A percentile compares a stretch with the other conserved stretches of the same genome.
These are phyloP conservation scores for Drosophila melanica DNA, from an alignment of 1,140 invertebrate species.

Conservation along the genomic window DNA sequence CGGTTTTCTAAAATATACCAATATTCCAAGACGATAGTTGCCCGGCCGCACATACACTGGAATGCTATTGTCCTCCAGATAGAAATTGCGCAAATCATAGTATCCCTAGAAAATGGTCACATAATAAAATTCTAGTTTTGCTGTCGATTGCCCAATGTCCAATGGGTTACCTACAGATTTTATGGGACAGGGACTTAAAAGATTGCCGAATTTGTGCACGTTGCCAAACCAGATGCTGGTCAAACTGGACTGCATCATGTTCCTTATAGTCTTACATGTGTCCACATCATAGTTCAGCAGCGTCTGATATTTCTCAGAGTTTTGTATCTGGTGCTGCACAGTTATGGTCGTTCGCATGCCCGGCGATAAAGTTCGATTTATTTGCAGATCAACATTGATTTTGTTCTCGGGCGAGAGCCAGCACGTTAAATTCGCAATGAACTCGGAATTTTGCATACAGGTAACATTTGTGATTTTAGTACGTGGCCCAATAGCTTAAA, in stretches of 20 bases:
- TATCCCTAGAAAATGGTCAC: constrained; percentile 30
- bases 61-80: constrained; percentile 57
- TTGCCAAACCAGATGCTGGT: constrained; percentile 58
- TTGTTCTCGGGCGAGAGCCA: constrained; percentile 36
- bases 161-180: constrained; percentile 38
- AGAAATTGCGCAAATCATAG: constrained; percentile 53
- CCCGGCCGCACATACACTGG: constrained; percentile 55
- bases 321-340: constrained; percentile 32
- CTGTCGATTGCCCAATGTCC: too few species aligned
- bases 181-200: constrained; percentile 53
- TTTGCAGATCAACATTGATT: constrained; percentile 43
- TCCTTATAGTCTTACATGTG: constrained; percentile 50
- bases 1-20: constrained; percentile 45
- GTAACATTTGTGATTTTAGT: constrained; percentile 47
- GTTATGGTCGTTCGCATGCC: constrained; percentile 44
- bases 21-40: constrained; percentile 39
- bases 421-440: constrained; percentile 9
- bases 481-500: not conserved
- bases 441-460: constrained; percentile 31
- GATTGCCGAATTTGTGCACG: constrained; percentile 60
- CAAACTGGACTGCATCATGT: constrained; percentile 40
- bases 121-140: not conserved
- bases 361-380: constrained; percentile 25
- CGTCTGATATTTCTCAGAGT: constrained; percentile 34
- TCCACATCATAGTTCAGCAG: constrained; percentile 64